These are phyloP conservation scores for Patella pellucida DNA, from an alignment of 2,888 invertebrate species.

Conservation along the genomic window DNA sequence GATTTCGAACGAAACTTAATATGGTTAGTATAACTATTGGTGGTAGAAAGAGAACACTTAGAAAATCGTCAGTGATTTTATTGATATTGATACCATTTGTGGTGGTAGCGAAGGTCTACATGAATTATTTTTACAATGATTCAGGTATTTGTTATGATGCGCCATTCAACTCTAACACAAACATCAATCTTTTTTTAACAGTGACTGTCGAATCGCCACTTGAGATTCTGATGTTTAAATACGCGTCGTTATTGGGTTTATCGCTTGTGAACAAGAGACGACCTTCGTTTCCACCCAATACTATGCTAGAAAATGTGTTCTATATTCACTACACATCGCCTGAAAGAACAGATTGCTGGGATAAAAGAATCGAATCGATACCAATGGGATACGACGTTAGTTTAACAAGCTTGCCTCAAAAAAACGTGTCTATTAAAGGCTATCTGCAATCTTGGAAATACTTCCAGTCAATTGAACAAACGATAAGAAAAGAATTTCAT, in stretches of 20 bases:
- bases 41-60: background rate
- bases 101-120: background rate
- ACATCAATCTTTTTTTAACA: background rate
- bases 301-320: slow-evolving; percentile 3
- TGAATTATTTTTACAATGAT: slow-evolving; percentile 1
- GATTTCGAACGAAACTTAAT: too few species aligned
- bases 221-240: slow-evolving; percentile 33
- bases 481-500: slow-evolving; percentile 16
- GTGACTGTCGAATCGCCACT: background rate
- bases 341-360: slow-evolving; percentile 1
- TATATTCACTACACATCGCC: background rate
- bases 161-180: background rate
- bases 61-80: background rate
- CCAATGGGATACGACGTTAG: slow-evolving; percentile 22
- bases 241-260: slow-evolving; percentile 30
- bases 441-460: slow-evolving; percentile 32
- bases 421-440: slow-evolving; percentile 17
- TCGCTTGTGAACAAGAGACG: slow-evolving; percentile 24
- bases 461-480: slow-evolving; percentile 13
- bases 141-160: background rate
- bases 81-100: background rate
- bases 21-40: background rate
- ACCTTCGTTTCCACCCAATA: background rate
- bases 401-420: slow-evolving; percentile 18
- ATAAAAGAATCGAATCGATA: slow-evolving; percentile 12